Evolutionary conservation across 2,888 invertebrate species (phyloP), one percentile per base, ranked within the genome.

Genomic region (Epirrhoe alternata): DNA sequence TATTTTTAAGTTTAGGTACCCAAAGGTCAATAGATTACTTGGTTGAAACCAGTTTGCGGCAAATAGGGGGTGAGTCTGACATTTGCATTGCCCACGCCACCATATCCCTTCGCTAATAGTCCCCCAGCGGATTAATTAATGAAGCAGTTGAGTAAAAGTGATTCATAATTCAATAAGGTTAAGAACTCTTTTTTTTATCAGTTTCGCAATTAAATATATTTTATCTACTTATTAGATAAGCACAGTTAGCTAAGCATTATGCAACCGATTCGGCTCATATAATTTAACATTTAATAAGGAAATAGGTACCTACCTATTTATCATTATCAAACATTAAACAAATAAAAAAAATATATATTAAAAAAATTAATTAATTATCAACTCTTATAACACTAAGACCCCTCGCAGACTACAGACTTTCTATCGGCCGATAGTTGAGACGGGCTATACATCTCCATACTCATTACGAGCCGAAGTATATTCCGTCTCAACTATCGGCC

Each of bases 51-150:
- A 35, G 17, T 50, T 35, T 7, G 35, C 6, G 16, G 14, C 47
- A 17, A 50, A 24, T 3, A 35, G 12, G 24, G 50, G 50, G 38
- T 51, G 35, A 59, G 35, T 51, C 33, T 51, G 58, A 59, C 58
- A 59, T 60, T 60, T 52, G 31, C 6, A 42, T 14, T 52, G 35
- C 33, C 52, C 61, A 53, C 47, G 7, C 16, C 16, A 16, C 24
- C 24, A 24, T 16, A 16, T 45, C 16, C 47, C 47, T 14, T 47
- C 35, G 10, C 38, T 42, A 12, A 42, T 42, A 12, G 38, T 6
- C 47, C 16, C 47, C 47, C 7, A 7, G 47, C 14, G 14, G 14
- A 47, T 14, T 14, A 47, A 47, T 47, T 6, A 16, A 47, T 47
- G 6, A 14, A 45, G 45, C 14, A 47, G 47, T 47, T 16, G 16